Evolutionary conservation across 2,888 invertebrate genomes (phyloP).

Genomic region (Rhorus exstirpatorius): DNA sequence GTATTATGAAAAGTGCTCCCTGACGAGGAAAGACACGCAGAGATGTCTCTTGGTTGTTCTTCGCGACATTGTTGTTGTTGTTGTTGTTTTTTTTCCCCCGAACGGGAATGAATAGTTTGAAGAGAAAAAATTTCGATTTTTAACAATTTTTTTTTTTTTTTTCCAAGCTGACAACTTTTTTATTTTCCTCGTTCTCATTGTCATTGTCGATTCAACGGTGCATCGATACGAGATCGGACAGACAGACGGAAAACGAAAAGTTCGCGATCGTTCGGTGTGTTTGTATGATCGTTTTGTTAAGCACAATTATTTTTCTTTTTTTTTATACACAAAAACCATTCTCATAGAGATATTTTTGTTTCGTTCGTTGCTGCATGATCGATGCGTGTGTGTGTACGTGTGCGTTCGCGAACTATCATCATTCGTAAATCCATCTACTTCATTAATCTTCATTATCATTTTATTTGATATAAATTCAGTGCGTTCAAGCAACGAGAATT

Average conservation of each 20-base stretch:
- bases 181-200: neutral
- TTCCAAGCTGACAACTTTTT: neutral
- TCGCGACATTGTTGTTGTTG: neutral
- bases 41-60: constrained; percentile 21
- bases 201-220: constrained; percentile 1
- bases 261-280: constrained; percentile 18
- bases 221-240: constrained; percentile 6
- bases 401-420: constrained; percentile 15
- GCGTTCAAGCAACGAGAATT: neutral
- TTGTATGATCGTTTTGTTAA: neutral
- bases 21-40: constrained; percentile 21
- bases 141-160: neutral
- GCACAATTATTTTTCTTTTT: neutral
- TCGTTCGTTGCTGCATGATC: constrained; percentile 7
- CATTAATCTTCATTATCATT: neutral
- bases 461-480: no score
- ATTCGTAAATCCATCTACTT: constrained; percentile 5
- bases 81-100: no score
- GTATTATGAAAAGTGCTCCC: constrained; percentile 28
- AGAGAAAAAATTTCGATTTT: constrained; percentile 3
- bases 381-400: constrained; percentile 20
- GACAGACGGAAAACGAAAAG: constrained; percentile 21
- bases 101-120: no score
- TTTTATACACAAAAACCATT: neutral
- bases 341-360: neutral